Percentiles rank a stretch among this genome's conserved stretches.
Evolutionary conservation across 92 coral and sea anemone species (phyloP).

Genomic region (Heliopora coerulea): DNA sequence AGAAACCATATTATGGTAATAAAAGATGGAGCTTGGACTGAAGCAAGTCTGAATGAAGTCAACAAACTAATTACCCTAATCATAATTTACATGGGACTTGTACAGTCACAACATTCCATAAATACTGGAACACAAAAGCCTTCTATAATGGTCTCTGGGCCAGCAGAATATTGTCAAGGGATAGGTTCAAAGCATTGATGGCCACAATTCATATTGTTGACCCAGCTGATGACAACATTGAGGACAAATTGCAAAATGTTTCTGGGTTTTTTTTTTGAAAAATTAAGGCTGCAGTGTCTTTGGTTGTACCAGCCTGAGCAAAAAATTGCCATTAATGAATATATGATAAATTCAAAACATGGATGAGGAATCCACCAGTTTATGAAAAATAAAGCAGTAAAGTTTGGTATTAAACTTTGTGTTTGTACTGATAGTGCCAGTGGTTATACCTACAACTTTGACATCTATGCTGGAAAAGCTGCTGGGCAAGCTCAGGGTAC

Average conservation of each 20-base stretch:
- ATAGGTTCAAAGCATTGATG: conserved; percentile 55
- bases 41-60: conserved; percentile 56
- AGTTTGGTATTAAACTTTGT: conserved; percentile 56
- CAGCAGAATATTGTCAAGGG: conserved; percentile 43
- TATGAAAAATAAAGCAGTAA: conserved; percentile 52
- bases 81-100: too few species aligned
- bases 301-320: conserved; percentile 62
- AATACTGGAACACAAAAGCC: conserved; percentile 65
- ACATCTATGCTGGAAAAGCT: conserved; percentile 53
- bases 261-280: conserved; percentile 43
- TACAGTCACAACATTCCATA: too few species aligned
- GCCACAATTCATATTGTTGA: conserved; percentile 66
- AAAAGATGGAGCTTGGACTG: conserved; percentile 74
- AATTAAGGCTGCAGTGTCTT: conserved; percentile 55
- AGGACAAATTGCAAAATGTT: conserved; percentile 57
- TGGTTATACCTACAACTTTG: conserved; percentile 65
- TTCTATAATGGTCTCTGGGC: conserved; percentile 79
- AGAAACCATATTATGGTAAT: too few species aligned
- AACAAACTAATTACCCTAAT: too few species aligned
- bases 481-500: conserved; percentile 53
- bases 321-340: conserved; percentile 62
- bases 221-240: conserved; percentile 46
- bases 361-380: conserved; percentile 61
- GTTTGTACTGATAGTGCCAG: conserved; percentile 52
- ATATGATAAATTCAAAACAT: conserved; percentile 63